A percentile compares a stretch with the other conserved stretches of the same genome.
Conservation (phyloP, 2,888 invertebrate genomes). For the Branchellion lobata region DNA sequence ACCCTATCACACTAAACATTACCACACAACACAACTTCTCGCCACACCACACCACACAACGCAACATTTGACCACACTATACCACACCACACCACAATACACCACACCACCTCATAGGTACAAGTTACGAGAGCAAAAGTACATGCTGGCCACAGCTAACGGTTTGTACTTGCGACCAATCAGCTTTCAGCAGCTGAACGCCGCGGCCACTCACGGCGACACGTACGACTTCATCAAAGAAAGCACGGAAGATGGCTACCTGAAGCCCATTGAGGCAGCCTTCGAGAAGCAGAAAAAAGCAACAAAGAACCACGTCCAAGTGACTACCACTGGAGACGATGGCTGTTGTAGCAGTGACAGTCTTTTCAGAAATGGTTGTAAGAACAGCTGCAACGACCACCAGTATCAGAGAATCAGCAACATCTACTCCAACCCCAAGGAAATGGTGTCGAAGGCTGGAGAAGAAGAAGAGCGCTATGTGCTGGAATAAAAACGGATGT, state of each 20-base stretch:
- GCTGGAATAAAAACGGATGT: not conserved
- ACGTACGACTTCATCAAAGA: constrained; percentile 30
- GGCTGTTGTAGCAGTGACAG: no score
- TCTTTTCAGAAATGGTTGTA: not conserved
- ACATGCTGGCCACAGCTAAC: not conserved
- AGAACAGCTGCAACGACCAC: constrained; percentile 1
- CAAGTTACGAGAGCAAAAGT: constrained; percentile 1
- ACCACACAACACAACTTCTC: no score
- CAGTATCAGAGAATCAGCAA: constrained; percentile 1
- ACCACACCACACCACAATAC: no score
- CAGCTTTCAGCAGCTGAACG: not conserved
- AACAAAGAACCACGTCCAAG: not conserved
- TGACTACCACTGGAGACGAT: not conserved
- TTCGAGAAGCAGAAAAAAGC: not conserved
- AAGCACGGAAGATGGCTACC: constrained; percentile 18
- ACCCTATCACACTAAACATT: no score
- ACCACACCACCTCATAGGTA: no score
- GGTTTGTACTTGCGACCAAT: constrained; percentile 30
- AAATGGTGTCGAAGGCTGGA: not conserved
- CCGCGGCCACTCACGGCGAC: not conserved
- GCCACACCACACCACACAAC: no score
- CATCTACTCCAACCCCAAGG: not conserved
- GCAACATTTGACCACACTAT: not conserved
- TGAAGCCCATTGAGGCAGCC: constrained; percentile 24
- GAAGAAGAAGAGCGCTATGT: not conserved